Conservation (phyloP, 2,113 vertebrate species). For the Colossoma macropomum region DNA sequence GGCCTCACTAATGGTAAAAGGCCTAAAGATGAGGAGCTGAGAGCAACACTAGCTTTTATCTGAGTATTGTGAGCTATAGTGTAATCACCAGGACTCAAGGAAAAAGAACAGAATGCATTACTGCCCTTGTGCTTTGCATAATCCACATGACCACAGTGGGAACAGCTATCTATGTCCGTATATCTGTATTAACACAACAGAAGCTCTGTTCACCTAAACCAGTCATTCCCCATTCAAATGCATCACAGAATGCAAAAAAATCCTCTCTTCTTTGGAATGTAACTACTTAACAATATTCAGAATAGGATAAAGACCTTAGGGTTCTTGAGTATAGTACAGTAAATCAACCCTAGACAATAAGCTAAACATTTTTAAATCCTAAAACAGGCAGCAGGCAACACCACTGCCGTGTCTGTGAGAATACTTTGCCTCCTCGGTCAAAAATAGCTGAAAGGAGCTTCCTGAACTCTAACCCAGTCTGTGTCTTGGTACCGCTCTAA, state of each 20-base stretch:
- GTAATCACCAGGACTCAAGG: not conserved
- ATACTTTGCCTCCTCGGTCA: not conserved
- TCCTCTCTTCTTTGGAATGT: not conserved
- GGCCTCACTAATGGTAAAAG: not conserved
- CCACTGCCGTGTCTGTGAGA: not conserved
- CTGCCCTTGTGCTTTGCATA: slow-evolving; percentile 37
- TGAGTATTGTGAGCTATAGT: slow-evolving; percentile 1
- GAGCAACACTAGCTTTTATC: not conserved
- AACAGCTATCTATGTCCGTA: slow-evolving; percentile 9
- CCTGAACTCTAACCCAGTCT: not conserved
- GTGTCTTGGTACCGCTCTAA: not conserved
- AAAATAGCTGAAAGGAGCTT: not conserved
- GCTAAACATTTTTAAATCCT: no score
- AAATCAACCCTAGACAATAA: not conserved
- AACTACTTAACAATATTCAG: not conserved
- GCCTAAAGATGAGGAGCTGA: not conserved
- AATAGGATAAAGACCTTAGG: not conserved
- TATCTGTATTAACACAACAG: slow-evolving; percentile 1
- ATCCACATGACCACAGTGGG: slow-evolving; percentile 10
- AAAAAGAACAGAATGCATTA: not conserved
- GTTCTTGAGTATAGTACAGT: no score
- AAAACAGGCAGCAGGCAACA: not conserved
- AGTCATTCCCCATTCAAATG: slow-evolving; percentile 33
- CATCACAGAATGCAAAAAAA: slow-evolving; percentile 24
- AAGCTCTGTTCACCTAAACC: slow-evolving; percentile 13